These are phyloP conservation scores for Psephotus haematonotus DNA, from an alignment of 2,113 vertebrate genomes.

Conservation along the genomic window DNA sequence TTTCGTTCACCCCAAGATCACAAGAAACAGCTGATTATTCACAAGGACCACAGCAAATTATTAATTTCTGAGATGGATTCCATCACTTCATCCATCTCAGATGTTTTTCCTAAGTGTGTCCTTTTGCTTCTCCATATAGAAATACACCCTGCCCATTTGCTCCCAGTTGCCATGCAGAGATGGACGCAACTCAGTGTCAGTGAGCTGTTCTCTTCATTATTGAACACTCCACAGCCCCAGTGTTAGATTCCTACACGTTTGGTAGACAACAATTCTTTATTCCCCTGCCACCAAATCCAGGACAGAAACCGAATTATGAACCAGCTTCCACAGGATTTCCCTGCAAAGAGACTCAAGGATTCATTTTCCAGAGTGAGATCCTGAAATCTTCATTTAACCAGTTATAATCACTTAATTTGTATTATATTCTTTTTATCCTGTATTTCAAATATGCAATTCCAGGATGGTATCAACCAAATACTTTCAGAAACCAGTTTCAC, in stretches of 20 bases:
- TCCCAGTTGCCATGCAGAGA: not conserved
- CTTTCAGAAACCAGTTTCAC: not conserved
- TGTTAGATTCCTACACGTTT: not conserved
- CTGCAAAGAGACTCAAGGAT: not conserved
- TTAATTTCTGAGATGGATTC: not conserved
- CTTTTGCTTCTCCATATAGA: not conserved
- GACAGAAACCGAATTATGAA: not conserved
- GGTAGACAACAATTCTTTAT: not conserved
- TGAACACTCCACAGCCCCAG: not conserved
- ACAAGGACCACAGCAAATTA: not conserved
- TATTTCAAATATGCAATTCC: not conserved
- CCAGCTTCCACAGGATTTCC: not conserved
- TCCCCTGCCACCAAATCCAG: not conserved
- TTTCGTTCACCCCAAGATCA: not conserved
- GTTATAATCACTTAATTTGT: not conserved
- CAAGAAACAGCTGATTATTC: not conserved
- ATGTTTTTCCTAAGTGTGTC: not conserved
- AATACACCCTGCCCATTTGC: not conserved
- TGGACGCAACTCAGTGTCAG: not conserved
- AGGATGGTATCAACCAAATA: rapidly evolving
- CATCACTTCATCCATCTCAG: not conserved
- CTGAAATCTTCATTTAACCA: not conserved
- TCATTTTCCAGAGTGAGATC: not conserved
- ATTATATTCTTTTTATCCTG: not conserved
- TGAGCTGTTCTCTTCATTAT: not conserved